phyloP scores from a whole-genome alignment of 2,113 vertebrate species.

The Asarcornis scutulata region DNA sequence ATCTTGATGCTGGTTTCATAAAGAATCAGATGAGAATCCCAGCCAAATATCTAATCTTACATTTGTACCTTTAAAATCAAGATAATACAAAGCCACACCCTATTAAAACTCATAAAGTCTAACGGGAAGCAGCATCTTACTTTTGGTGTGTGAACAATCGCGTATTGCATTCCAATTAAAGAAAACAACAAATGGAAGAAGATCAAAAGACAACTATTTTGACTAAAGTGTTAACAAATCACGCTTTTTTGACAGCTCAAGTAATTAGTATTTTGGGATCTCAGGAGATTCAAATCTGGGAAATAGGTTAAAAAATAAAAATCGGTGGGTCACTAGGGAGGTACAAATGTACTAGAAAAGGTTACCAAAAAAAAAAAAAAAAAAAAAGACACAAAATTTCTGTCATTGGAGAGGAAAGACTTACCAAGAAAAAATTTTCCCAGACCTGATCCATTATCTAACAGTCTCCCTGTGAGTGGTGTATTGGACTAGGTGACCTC shows the following conservation, averaged over 20 bases:
- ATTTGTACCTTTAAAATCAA: background rate
- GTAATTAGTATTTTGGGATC: background rate
- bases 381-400: background rate
- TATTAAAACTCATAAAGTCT: background rate
- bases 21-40: background rate
- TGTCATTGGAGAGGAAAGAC: background rate
- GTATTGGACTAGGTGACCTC: background rate
- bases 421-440: background rate
- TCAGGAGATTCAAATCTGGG: background rate
- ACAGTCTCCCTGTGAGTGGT: rapidly evolving
- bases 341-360: background rate
- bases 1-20: background rate
- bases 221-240: background rate
- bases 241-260: background rate
- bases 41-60: background rate
- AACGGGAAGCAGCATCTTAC: background rate
- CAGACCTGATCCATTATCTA: background rate
- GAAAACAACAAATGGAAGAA: background rate
- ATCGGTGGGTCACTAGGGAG: background rate
- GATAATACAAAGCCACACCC: background rate
- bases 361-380: rapidly evolving
- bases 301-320: background rate
- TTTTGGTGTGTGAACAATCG: background rate
- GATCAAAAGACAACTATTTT: background rate
- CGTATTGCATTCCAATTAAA: background rate